Conservation (phyloP, 2,113 vertebrate genomes). For the Eublepharis macularius region DNA sequence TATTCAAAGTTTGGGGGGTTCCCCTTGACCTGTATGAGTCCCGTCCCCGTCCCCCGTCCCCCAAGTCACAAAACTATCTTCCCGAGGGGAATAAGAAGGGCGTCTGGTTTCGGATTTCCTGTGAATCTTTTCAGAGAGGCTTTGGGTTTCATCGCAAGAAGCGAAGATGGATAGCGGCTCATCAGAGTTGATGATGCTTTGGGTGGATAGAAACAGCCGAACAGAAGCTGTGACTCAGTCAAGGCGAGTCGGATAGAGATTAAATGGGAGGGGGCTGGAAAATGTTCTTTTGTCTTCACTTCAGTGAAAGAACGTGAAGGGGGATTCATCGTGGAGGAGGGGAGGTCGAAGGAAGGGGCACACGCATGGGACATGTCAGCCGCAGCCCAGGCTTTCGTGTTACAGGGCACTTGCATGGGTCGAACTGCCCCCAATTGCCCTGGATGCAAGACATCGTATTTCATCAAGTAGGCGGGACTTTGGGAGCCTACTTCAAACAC, state of each 20-base stretch:
- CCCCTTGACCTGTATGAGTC: not conserved
- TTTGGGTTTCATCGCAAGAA: not conserved
- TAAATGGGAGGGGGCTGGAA: not conserved
- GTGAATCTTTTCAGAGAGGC: not conserved
- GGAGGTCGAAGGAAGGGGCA: not conserved
- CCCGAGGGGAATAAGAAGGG: not conserved
- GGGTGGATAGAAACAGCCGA: not conserved
- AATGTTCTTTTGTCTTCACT: not conserved
- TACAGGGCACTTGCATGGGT: not conserved
- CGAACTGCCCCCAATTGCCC: not conserved
- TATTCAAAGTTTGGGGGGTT: not conserved
- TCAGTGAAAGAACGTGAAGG: not conserved
- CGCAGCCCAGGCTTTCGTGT: not conserved
- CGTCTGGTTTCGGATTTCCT: not conserved
- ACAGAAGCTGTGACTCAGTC: not conserved
- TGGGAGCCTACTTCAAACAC: not conserved
- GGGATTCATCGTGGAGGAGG: not conserved
- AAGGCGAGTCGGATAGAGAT: not conserved
- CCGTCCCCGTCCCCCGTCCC: not conserved
- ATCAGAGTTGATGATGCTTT: not conserved
- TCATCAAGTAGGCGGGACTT: not conserved
- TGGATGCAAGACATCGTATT: not conserved
- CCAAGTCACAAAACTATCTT: not conserved
- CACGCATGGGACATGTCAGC: not conserved
- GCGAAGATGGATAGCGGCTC: not conserved